Conservation (phyloP, 2,113 vertebrate genomes). For the Pao palembangensis region DNA sequence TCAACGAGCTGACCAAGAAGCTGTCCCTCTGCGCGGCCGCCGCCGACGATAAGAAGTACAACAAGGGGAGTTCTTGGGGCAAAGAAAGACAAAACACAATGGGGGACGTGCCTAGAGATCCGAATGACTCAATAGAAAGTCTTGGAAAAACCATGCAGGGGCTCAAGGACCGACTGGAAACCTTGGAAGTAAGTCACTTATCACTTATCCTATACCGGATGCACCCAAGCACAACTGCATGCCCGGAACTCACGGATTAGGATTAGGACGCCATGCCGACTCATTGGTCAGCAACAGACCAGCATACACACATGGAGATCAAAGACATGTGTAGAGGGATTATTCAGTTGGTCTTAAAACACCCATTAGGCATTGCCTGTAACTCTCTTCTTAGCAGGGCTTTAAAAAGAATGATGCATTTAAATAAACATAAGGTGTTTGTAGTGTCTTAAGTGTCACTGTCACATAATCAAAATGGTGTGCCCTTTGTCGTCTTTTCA, state of each 20-base stretch:
- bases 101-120: slow-evolving; percentile 92
- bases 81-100: slow-evolving; percentile 87
- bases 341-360: slow-evolving; percentile 3
- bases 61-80: slow-evolving; percentile 68
- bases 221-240: slow-evolving; percentile 18
- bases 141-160: slow-evolving; percentile 92
- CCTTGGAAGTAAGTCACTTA: slow-evolving; percentile 80
- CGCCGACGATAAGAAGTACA: slow-evolving; percentile 67
- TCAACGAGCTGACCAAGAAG: slow-evolving; percentile 91
- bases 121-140: slow-evolving; percentile 85
- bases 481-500: neutral
- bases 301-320: neutral
- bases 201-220: slow-evolving; percentile 7
- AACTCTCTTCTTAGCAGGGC: neutral
- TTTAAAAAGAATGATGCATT: no score
- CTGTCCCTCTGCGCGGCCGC: slow-evolving; percentile 84
- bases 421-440: no score
- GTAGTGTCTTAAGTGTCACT: no score
- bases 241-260: neutral
- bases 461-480: no score
- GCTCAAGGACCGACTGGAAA: slow-evolving; percentile 91
- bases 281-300: neutral
- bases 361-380: neutral
- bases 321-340: slow-evolving; percentile 4
- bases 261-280: slow-evolving; percentile 5